phyloP scores from a whole-genome alignment of 2,113 vertebrate genomes.

The Istiophorus platypterus region DNA sequence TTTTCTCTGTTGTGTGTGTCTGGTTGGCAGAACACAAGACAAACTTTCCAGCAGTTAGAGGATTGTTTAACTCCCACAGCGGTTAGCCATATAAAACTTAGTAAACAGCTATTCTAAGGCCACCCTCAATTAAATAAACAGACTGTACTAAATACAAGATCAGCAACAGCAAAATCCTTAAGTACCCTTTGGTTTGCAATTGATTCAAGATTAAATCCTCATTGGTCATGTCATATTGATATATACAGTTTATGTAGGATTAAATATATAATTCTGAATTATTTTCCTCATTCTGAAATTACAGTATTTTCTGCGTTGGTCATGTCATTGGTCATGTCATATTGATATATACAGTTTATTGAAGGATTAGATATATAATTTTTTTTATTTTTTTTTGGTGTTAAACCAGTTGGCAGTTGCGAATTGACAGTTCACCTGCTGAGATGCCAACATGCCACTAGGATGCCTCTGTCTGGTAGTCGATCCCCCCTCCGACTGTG shows the following conservation, averaged over 20 bases:
- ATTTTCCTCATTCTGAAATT: conserved; percentile 7
- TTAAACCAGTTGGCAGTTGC: conserved; percentile 6
- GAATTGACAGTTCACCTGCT: conserved; percentile 20
- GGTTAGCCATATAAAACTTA: background rate
- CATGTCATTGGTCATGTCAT: background rate
- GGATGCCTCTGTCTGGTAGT: background rate
- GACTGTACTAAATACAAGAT: background rate
- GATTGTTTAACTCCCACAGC: conserved; percentile 1
- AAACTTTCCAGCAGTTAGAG: background rate
- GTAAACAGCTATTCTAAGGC: background rate
- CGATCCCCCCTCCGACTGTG: background rate
- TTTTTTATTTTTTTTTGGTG: background rate
- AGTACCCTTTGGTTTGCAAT: conserved; percentile 3
- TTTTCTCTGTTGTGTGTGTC: background rate
- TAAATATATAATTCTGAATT: conserved; percentile 12
- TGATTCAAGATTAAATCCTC: background rate
- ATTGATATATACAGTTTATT: background rate
- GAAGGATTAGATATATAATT: conserved; percentile 11
- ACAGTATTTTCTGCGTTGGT: background rate
- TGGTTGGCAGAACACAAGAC: background rate
- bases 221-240: background rate
- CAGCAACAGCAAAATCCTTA: background rate
- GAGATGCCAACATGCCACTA: conserved; percentile 1
- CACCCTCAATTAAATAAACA: background rate
- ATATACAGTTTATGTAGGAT: background rate